Evolutionary conservation across 2,888 invertebrate species (phyloP).

Genomic region (Heteromyza rotundicornis): DNA sequence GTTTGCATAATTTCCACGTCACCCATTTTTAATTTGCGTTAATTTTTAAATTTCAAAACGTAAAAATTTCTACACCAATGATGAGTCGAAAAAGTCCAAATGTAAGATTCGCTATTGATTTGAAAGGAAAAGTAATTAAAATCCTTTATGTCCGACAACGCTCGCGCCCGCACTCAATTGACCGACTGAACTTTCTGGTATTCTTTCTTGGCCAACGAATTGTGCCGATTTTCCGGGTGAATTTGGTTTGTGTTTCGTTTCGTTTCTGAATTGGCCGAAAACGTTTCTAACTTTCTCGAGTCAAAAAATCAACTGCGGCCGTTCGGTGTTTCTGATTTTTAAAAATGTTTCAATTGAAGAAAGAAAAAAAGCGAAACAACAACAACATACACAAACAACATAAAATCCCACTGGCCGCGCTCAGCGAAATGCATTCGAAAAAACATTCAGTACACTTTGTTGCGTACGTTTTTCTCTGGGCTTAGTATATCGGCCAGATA

Average conservation of each 20-base stretch:
- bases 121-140: too few relatives aligned
- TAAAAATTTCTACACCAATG: too few relatives aligned
- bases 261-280: slow-evolving; percentile 28
- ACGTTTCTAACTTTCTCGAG: slow-evolving; percentile 57
- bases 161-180: slow-evolving; percentile 43
- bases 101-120: too few relatives aligned
- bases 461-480: background rate
- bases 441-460: background rate
- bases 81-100: too few relatives aligned
- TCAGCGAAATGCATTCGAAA: background rate
- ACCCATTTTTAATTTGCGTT: slow-evolving; percentile 70
- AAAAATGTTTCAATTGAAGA: too few relatives aligned
- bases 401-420: background rate
- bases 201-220: too few relatives aligned
- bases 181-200: slow-evolving; percentile 60
- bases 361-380: too few relatives aligned
- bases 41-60: background rate
- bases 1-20: slow-evolving; percentile 90
- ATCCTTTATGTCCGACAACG: background rate
- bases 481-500: background rate
- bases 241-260: background rate
- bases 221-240: slow-evolving; percentile 13
- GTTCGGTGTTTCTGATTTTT: slow-evolving; percentile 38
- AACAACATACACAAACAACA: background rate
- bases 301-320: slow-evolving; percentile 58